Evolutionary conservation across 2,888 invertebrate species (phyloP), one percentile per base, ranked within the genome.

Genomic region (Podabrus alpinus): DNA sequence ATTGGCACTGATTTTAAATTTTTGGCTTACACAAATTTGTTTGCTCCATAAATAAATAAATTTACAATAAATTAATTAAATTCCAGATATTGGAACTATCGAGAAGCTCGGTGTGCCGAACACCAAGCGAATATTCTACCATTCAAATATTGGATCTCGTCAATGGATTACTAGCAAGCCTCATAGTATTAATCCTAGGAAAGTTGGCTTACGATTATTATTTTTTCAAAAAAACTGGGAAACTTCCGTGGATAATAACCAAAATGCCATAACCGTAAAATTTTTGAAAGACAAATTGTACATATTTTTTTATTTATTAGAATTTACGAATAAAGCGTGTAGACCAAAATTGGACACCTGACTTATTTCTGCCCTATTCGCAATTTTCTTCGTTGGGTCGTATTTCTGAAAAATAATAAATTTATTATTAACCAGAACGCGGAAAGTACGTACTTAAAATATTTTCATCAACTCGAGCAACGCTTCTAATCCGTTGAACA

Each of bases 151-250:
- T 95, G 69, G 95, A 96, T 83, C 88, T 94, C 78, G 86, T 95
- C 1, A 95, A 95, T 84, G 89, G 92, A 68, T 88, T 93, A 15
- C 87, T 96, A 73, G 91, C 92, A 0, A 86, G 88, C 3, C 86
- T 95, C 71, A 94, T 95, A 79, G 81, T 95, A 1, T 85, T 94
- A n/a, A 90, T 95, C 9, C 85, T 95, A 45, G 91, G 92, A 15
- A 94, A 94, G 86, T 90, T 96, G 75, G 88, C 92, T 0, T 96
- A 95, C 82, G 95, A 96, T 86, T 96, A 95, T 88, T 94, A 94
- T 86, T 90, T 89, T 81, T 96, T 94, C 85, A 94, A 94, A 85
- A 92, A 91, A 75, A 94, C 94, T 17, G 95, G 95, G 0, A 90
- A 92, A 82, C 87, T 96, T 76, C 96, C 96, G 0, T 95, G 95